Evolutionary conservation across 2,888 invertebrate species (phyloP), one percentile per base, ranked within the genome.

Genomic region (Nomada fucata): DNA sequence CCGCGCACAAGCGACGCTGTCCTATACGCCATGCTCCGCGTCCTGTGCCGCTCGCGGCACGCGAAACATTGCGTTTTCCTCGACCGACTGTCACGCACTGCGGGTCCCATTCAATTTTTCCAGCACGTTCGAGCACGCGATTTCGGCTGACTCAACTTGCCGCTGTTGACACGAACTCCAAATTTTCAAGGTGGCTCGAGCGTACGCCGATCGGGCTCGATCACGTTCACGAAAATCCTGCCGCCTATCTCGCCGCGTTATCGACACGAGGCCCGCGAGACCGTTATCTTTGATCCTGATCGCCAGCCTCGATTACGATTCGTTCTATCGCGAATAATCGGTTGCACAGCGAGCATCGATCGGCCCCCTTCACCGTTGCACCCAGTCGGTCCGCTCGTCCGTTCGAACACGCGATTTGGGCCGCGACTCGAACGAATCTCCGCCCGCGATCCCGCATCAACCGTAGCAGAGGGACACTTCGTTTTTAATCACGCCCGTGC

Each of bases 131-230:
- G 50, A 36, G 29, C 61, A 44, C 69, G 55, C 70, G 55, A 60
- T 57, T 78, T 44, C 69, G 52, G 29, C 42, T 55, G 80, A 61
- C 61, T 80, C 60, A 67, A 79, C 50, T 23, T 13, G n/a, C 36
- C 65, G 60, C 29, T 20, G 61, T 47, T 23, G 65, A 78, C 53
- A 55, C 55, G 60, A 50, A 18, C 80, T 26, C 20, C 57, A 61
- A 50, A 61, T 79, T 79, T 52, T 55, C 71, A 67, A 72, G 67
- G 71, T 50, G 65, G 72, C n/a, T 61, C 76, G 61, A 20, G 15
- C 76, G 57, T 15, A 4, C 26, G 47, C 15, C 44, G 76, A 76
- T 67, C 67, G 26, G 78, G 78, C 72, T 44, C 36, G 67, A 80
- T 79, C 61, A 26, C 60, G 29, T 11, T 29, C 53, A 42, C 11